Evolutionary conservation across 2,888 invertebrate genomes (phyloP).

Genomic region (Netelia inedita): DNA sequence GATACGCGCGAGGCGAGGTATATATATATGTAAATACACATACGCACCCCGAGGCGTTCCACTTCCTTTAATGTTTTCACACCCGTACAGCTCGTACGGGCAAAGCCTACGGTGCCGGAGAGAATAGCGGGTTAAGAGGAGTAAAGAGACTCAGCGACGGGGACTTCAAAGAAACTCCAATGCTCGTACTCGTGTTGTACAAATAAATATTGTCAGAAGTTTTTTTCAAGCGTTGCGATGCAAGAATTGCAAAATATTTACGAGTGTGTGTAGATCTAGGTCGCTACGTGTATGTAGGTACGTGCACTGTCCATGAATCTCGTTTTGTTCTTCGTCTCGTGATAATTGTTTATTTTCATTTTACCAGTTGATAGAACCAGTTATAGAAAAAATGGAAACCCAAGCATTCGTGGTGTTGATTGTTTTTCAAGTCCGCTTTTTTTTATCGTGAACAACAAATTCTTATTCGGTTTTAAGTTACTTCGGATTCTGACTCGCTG

Average conservation of each 20-base stretch:
- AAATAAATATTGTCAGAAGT: slow-evolving; percentile 51
- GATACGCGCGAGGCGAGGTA: slow-evolving; percentile 1
- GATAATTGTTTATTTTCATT: no score
- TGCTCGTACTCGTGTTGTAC: slow-evolving; percentile 16
- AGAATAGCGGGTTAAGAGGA: slow-evolving; percentile 23
- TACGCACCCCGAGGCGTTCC: slow-evolving; percentile 10
- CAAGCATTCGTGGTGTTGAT: no score
- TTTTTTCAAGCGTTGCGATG: slow-evolving; percentile 2
- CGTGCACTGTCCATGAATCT: neutral
- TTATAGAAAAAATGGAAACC: no score
- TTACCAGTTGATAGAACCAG: no score
- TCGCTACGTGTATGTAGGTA: neutral
- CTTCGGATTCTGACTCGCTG: no score
- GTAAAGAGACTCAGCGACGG: slow-evolving; percentile 30
- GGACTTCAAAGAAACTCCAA: slow-evolving; percentile 55
- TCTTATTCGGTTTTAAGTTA: no score
- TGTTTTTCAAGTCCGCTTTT: no score
- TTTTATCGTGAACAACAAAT: no score
- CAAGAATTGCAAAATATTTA: slow-evolving; percentile 23
- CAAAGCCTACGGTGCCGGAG: slow-evolving; percentile 14
- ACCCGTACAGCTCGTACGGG: neutral
- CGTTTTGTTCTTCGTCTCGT: no score
- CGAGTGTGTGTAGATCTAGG: neutral
- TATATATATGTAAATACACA: neutral
- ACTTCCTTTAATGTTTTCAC: slow-evolving; percentile 56